Percentiles rank a stretch among this genome's conserved stretches.
Evolutionary conservation across 2,113 vertebrate species (phyloP).

Genomic region (Pipa parva): DNA sequence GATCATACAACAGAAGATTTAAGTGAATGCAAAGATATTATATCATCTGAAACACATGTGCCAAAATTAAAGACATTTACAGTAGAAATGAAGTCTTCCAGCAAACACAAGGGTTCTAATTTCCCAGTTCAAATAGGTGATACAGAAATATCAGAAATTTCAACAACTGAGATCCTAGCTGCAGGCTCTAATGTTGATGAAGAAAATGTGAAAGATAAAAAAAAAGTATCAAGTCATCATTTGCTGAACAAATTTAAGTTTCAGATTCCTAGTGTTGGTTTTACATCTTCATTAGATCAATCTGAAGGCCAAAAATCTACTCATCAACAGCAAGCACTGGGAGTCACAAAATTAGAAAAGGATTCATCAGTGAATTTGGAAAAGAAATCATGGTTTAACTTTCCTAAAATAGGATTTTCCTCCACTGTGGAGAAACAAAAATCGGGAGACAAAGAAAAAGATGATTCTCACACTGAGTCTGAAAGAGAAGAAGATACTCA

Average conservation of each 20-base stretch:
- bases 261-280: slow-evolving; percentile 63
- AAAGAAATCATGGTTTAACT: slow-evolving; percentile 62
- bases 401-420: slow-evolving; percentile 67
- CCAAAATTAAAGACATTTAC: slow-evolving; percentile 8
- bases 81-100: slow-evolving; percentile 18
- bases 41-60: not conserved
- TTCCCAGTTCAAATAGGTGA: slow-evolving; percentile 42
- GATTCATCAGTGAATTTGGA: slow-evolving; percentile 50
- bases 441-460: slow-evolving; percentile 37
- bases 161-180: slow-evolving; percentile 15
- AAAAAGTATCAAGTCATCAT: slow-evolving; percentile 47
- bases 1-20: slow-evolving; percentile 13
- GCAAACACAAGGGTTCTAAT: slow-evolving; percentile 22
- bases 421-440: slow-evolving; percentile 54
- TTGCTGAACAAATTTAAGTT: slow-evolving; percentile 57
- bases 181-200: slow-evolving; percentile 14
- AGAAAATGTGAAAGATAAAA: slow-evolving; percentile 19
- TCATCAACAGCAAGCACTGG: slow-evolving; percentile 45
- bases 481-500: slow-evolving; percentile 54
- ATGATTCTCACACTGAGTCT: slow-evolving; percentile 42
- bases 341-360: slow-evolving; percentile 22
- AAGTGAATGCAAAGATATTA: slow-evolving; percentile 36
- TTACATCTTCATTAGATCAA: slow-evolving; percentile 56
- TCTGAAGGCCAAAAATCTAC: slow-evolving; percentile 20
- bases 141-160: slow-evolving; percentile 32